phyloP scores from a whole-genome alignment of 2,113 vertebrate genomes.

The Hydropotes inermis region DNA sequence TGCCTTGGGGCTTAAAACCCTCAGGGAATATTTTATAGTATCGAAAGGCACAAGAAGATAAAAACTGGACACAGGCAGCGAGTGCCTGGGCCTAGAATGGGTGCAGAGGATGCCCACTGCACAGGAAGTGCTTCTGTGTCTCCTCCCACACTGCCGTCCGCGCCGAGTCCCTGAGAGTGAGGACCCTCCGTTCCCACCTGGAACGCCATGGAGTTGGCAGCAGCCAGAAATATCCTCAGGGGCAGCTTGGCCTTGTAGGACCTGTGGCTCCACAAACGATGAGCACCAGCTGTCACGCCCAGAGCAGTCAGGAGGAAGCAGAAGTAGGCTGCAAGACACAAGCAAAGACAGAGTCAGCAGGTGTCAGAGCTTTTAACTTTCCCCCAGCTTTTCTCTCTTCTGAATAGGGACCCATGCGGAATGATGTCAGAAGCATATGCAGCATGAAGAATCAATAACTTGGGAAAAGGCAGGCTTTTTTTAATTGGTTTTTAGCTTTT shows the following conservation, averaged over 20 bases:
- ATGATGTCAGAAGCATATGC: background rate
- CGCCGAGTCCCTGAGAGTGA: background rate
- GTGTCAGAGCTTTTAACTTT: background rate
- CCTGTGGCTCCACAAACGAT: conserved; percentile 87
- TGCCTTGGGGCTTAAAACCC: background rate
- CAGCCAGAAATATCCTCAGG: conserved; percentile 86
- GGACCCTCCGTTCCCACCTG: conserved; percentile 76
- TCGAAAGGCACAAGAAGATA: background rate
- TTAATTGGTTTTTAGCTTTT: background rate
- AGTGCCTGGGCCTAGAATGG: background rate
- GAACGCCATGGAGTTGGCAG: conserved; percentile 89
- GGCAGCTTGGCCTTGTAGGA: conserved; percentile 89
- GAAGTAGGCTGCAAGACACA: conserved; percentile 82
- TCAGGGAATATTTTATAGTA: background rate
- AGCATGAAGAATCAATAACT: background rate
- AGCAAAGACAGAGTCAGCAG: background rate
- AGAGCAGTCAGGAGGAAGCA: conserved; percentile 85
- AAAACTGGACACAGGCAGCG: background rate
- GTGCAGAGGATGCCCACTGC: too few relatives aligned
- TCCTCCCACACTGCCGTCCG: background rate
- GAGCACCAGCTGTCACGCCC: conserved; percentile 84
- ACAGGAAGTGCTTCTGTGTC: background rate
- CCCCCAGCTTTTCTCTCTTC: background rate
- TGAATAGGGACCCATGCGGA: background rate
- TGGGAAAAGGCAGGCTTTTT: background rate